Evolutionary conservation across 2,888 invertebrate genomes (phyloP), one percentile per base, ranked within the genome.

Genomic region (Aphidius colemani): DNA sequence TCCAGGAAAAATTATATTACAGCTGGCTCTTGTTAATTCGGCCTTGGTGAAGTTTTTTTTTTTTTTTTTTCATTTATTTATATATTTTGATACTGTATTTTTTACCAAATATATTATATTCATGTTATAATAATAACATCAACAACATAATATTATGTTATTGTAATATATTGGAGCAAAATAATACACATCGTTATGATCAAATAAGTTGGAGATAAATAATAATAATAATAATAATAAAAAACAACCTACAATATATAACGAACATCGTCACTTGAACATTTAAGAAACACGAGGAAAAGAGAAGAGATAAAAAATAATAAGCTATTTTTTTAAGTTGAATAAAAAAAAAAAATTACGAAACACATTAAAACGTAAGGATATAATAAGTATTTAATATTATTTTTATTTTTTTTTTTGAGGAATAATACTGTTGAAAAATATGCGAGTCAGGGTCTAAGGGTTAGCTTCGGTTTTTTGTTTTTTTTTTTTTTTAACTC

Each of bases 1-100:
- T 68, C 64, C 51, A 45, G 63, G 57, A 60, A 65, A 67, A 30
- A 5, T 30, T 18, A 66, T 66, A 67, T 64, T 63, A 66, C 65
- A 68, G 60, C 68, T 64, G 68, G 64, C 63, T 63, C 63, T 48
- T 60, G 48, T 49, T 18, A 49, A 40, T 45, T 46, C 56, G 60
- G 57, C 49, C 56, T 39, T 53, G 53, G 30, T 30, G 30, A 30
- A 30, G 5, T 30, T 30, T 30, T 30, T 30, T 11, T 46, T 53
- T 48, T 53, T 51, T 61, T 45, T 11, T 45, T 61, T 41, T 44
- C 40, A 44, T 11, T 59, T 44, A 53, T 53, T 46, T 13, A 53
- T n/a, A 30, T 30, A 30, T 30, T 30, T 3, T 30, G 30, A 30
- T 30, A 30, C 30, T 30, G 30, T 30, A 30, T 30, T 30, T 30